These are phyloP conservation scores for Astur gentilis DNA, from an alignment of 2,113 vertebrate genomes.

Conservation along the genomic window DNA sequence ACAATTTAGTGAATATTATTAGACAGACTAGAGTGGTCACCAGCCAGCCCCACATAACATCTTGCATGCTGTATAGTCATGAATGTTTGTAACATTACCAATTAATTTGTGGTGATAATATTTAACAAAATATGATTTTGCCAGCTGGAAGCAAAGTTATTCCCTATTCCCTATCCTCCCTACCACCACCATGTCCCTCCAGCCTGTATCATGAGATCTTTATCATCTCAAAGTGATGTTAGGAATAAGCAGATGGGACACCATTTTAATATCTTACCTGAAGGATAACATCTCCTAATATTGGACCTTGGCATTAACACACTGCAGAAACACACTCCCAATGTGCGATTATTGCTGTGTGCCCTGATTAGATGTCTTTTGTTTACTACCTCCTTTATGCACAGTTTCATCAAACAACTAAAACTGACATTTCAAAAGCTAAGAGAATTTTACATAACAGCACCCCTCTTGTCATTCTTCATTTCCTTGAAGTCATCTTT, in stretches of 20 bases:
- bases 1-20: background rate
- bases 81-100: background rate
- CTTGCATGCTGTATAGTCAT: background rate
- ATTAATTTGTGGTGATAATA: conserved; percentile 22
- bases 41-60: background rate
- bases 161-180: background rate
- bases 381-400: background rate
- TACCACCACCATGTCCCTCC: background rate
- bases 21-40: background rate
- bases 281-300: background rate
- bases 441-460: background rate
- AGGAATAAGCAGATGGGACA: conserved; percentile 6
- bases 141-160: conserved; percentile 23
- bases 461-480: background rate
- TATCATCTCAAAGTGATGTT: background rate
- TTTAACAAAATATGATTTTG: conserved; percentile 25
- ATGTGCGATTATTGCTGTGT: background rate
- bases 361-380: background rate
- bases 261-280: background rate
- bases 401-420: background rate
- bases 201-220: background rate
- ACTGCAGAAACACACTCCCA: background rate
- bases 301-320: background rate
- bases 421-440: background rate
- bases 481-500: background rate